These are phyloP conservation scores for Fregetta grallaria DNA, from an alignment of 2,113 vertebrate genomes.

Conservation along the genomic window DNA sequence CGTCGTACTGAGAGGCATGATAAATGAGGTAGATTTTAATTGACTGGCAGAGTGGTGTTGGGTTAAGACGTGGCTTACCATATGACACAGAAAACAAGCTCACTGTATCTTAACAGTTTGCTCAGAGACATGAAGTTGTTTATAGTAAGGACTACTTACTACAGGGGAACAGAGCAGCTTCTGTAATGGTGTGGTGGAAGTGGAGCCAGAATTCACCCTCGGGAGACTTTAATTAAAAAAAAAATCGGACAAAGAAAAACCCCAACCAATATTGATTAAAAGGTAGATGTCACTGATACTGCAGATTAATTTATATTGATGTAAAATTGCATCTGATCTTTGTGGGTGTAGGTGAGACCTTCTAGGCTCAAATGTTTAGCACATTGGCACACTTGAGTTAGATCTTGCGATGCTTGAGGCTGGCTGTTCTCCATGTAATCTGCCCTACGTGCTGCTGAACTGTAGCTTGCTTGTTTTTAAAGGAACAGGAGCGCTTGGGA, in stretches of 20 bases:
- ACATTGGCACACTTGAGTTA: neutral
- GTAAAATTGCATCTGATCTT: neutral
- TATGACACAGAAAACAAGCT: neutral
- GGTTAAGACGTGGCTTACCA: neutral
- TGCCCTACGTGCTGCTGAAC: neutral
- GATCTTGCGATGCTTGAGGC: neutral
- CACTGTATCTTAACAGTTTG: neutral
- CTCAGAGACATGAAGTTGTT: neutral
- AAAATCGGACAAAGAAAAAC: neutral
- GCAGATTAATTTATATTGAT: neutral
- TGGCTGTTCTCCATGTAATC: neutral
- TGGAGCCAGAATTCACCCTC: neutral
- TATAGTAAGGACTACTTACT: neutral
- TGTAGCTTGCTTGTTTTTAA: neutral
- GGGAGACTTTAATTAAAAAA: neutral
- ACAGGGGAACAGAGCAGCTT: slow-evolving; percentile 4
- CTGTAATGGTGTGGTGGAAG: neutral
- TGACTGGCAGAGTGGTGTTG: neutral
- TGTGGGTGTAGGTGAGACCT: neutral
- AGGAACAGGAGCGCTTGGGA: neutral
- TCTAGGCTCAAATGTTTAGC: neutral
- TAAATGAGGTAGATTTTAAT: neutral
- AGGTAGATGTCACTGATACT: neutral
- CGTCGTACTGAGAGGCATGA: neutral
- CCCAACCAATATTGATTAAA: neutral